Conservation (phyloP, 2,888 invertebrate species). For the Drosophila borborema region DNA sequence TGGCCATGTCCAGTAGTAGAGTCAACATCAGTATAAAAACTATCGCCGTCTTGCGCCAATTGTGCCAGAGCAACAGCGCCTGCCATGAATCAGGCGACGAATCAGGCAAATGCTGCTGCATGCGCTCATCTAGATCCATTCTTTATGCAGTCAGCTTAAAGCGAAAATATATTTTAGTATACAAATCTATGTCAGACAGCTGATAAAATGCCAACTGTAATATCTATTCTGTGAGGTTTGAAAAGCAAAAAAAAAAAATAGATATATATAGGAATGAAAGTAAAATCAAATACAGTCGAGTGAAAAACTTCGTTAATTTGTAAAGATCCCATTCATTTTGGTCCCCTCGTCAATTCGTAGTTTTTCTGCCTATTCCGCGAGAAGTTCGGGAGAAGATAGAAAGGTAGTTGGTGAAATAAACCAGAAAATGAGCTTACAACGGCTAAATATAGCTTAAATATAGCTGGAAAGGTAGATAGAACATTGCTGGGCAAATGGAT, state of each 20-base stretch:
- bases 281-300: not conserved
- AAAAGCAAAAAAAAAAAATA: rapidly evolving
- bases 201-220: slow-evolving; percentile 21
- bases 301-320: too few relatives aligned
- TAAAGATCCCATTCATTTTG: too few relatives aligned
- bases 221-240: not conserved
- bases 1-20: slow-evolving; percentile 44
- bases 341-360: too few relatives aligned
- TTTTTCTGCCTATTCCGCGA: too few relatives aligned
- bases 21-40: slow-evolving; percentile 37
- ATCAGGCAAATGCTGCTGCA: not conserved
- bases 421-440: too few relatives aligned
- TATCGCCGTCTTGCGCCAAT: slow-evolving; percentile 48
- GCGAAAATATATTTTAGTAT: not conserved
- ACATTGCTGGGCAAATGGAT: too few relatives aligned
- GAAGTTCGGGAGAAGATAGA: too few relatives aligned
- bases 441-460: too few relatives aligned
- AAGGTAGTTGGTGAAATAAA: too few relatives aligned
- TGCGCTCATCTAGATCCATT: slow-evolving; percentile 25
- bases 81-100: slow-evolving; percentile 6
- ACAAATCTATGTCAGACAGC: not conserved
- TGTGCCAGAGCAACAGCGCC: slow-evolving; percentile 46
- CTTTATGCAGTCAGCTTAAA: not conserved
- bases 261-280: not conserved
- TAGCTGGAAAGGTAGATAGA: too few relatives aligned